These are phyloP conservation scores for Sycophila texana DNA, from an alignment of 2,888 invertebrate species.

Conservation along the genomic window DNA sequence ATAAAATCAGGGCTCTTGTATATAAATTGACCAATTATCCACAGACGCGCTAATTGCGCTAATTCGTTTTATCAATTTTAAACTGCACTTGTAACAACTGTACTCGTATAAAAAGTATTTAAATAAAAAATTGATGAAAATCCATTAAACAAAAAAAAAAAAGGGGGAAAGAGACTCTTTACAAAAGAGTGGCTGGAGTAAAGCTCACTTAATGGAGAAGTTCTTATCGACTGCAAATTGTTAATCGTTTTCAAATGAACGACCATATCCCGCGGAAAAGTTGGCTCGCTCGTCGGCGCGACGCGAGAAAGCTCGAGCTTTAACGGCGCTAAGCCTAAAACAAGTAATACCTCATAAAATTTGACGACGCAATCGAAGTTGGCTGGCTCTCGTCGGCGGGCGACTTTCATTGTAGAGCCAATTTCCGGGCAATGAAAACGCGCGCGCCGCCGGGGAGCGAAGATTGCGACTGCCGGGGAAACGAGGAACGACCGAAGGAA, in stretches of 20 bases:
- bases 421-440: conserved; percentile 51
- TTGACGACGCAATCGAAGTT: conserved; percentile 52
- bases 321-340: conserved; percentile 52
- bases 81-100: too few relatives aligned
- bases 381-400: neutral
- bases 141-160: neutral
- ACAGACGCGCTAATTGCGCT: neutral
- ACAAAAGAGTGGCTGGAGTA: neutral
- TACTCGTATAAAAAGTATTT: too few relatives aligned
- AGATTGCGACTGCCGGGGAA: conserved; percentile 16
- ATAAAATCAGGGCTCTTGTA: conserved; percentile 10
- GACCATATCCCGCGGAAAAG: neutral
- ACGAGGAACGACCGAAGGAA: neutral
- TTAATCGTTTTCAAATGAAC: conserved; percentile 25
- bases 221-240: neutral
- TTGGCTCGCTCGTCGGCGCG: conserved; percentile 7
- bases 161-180: neutral
- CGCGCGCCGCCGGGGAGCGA: conserved; percentile 7
- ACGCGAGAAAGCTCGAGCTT: conserved; percentile 16
- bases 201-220: conserved; percentile 1
- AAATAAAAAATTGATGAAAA: neutral
- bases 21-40: conserved; percentile 11
- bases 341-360: conserved; percentile 54
- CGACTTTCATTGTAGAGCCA: conserved; percentile 41
- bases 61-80: neutral